Base-by-base conservation (phyloP, 2,797 vertebrate species). In the Nyctibius grandis region DNA sequence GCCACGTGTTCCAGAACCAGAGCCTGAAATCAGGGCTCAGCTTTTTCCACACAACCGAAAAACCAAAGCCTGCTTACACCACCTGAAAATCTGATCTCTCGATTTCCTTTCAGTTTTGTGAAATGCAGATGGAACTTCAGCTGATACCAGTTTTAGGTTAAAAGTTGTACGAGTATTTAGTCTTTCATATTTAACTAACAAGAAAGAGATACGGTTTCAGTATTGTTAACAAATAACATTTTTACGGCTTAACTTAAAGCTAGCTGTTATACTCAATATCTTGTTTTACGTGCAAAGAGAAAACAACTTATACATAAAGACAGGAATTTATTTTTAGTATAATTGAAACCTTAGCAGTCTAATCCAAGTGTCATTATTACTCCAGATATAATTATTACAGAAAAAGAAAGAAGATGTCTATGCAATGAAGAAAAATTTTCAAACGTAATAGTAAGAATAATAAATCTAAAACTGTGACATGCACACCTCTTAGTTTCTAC, bases 1-100 rank as follows among this genome's bases (percentile, higher is more conserved):
- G 23, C 8, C 45, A 29, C 0, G 0, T 42, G 21, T n/a, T 19
- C 21, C 19, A 91, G 56, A 73, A 59, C 5, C 15, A 60, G 16
- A 91, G 21, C 33, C 63, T 73, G 59, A 88, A 95, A 67, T 36
- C 20, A 70, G 56, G 25, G 13, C 38, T 86, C 64, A 20, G 12
- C 7, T 73, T 91, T 70, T 60, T 59, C 33, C n/a, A 54, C 29
- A 28, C 2, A 19, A 40, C 20, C 11, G 22, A 56, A 76, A 59
- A 76, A 9, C 21, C 21, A 54, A 84, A 78, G 42, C 12, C 10
- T 16, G 11, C 6, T 87, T 40, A 36, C 22, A 23, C 5, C 26
- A 14, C 28, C 44, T 76, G 51, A 73, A 78, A 69, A 70, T 59
- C 5, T 31, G 6, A 51, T 15, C 14, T 67, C 26, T 38, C 15